Percentiles rank a stretch among this genome's conserved stretches.
Evolutionary conservation across 2,888 invertebrate species (phyloP).

Genomic region (Lasius platythorax): DNA sequence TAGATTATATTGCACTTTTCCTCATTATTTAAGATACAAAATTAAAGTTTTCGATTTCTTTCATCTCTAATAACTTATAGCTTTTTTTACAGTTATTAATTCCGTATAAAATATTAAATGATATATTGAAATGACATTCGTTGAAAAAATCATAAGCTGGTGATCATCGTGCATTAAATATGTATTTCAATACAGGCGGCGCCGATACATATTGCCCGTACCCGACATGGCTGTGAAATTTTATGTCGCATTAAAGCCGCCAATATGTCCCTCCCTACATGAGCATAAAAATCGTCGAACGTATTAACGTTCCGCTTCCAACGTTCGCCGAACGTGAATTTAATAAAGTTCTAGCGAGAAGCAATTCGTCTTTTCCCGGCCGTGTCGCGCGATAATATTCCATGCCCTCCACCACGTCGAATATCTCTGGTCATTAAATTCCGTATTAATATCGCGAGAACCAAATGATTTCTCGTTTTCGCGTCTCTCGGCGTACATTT

Average conservation of each 20-base stretch:
- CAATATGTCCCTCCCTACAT: conserved; percentile 78
- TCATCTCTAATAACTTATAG: background rate
- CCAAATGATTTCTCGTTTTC: conserved; percentile 53
- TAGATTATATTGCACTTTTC: background rate
- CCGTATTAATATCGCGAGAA: conserved; percentile 64
- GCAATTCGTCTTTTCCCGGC: conserved; percentile 74
- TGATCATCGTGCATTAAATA: conserved; percentile 82
- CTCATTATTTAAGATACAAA: background rate
- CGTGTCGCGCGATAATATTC: conserved; percentile 66
- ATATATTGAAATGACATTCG: background rate
- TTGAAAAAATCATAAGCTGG: conserved; percentile 61
- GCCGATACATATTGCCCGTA: conserved; percentile 74
- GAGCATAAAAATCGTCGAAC: conserved; percentile 82
- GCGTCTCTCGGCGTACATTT: conserved; percentile 32
- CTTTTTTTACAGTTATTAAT: background rate
- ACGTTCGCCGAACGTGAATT: conserved; percentile 72
- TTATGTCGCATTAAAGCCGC: conserved; percentile 81
- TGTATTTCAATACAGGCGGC: conserved; percentile 82
- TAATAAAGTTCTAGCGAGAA: conserved; percentile 77
- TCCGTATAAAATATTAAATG: background rate
- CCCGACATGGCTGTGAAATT: conserved; percentile 74
- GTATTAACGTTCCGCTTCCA: conserved; percentile 75
- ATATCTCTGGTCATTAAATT: conserved; percentile 70
- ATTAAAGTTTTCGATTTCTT: background rate
- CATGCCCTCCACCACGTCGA: conserved; percentile 46